Percentiles rank a stretch among this genome's conserved stretches.
Evolutionary conservation across 2,113 vertebrate species (phyloP).

Genomic region (Triplophysa rosa): DNA sequence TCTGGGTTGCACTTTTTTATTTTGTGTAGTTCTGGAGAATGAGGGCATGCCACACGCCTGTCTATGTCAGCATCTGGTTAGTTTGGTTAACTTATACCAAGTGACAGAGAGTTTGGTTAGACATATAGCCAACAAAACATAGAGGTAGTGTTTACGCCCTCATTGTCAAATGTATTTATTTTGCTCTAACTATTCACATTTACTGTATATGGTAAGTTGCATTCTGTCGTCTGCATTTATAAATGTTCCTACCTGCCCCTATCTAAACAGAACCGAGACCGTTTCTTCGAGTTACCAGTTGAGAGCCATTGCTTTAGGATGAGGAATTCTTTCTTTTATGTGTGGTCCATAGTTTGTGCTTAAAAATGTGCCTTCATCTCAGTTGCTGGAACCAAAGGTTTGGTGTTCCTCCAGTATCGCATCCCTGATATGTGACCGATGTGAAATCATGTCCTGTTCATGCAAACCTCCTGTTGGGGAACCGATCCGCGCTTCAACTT

Average conservation of each 20-base stretch:
- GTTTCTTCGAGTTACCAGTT: not conserved
- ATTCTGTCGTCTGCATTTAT: no score
- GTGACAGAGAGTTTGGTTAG: not conserved
- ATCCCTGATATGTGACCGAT: conserved; percentile 34
- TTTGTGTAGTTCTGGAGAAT: not conserved
- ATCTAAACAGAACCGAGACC: not conserved
- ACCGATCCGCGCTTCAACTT: not conserved
- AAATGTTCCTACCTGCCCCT: no score
- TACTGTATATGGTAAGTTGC: no score
- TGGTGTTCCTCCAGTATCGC: conserved; percentile 32
- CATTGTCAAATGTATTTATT: no score
- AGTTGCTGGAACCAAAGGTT: conserved; percentile 67
- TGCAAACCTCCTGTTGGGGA: conserved; percentile 42
- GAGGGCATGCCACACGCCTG: not conserved
- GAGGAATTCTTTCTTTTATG: not conserved
- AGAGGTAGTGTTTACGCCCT: not conserved
- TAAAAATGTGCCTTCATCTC: conserved; percentile 66
- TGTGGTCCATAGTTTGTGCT: conserved; percentile 21
- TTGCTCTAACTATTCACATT: no score
- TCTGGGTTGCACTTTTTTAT: no score
- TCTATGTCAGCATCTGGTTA: not conserved
- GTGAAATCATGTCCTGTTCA: not conserved
- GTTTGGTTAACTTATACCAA: not conserved
- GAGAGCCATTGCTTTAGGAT: not conserved
- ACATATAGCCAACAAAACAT: not conserved